Evolutionary conservation across 2,888 invertebrate genomes (phyloP).

Genomic region (Diarsia mendica): DNA sequence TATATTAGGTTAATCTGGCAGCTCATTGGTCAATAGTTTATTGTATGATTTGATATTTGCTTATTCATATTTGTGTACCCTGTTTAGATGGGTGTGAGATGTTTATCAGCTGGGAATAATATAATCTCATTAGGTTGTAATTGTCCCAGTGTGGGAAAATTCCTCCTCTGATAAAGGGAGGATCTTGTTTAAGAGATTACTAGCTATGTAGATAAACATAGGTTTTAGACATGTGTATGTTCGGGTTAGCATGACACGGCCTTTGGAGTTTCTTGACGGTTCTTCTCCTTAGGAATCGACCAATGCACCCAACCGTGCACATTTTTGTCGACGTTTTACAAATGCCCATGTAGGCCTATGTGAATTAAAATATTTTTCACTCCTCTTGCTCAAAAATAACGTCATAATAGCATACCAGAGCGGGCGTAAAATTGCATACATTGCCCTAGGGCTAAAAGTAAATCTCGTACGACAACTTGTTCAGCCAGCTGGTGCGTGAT

Average conservation of each 20-base stretch:
- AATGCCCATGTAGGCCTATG: no score
- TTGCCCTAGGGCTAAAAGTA: no score
- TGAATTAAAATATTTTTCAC: no score
- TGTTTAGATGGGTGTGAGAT: background rate
- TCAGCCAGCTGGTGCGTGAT: no score
- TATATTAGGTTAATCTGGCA: constrained; percentile 44
- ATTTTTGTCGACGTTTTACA: no score
- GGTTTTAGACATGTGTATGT: background rate
- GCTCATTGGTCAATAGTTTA: constrained; percentile 51
- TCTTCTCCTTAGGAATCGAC: no score
- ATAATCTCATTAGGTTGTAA: background rate
- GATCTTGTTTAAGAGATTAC: background rate
- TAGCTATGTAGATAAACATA: background rate
- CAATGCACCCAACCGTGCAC: no score
- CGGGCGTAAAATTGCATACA: no score
- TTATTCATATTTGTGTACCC: constrained; percentile 43
- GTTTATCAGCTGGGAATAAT: background rate
- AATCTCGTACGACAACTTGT: no score
- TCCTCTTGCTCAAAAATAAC: no score
- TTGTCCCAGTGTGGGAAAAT: background rate
- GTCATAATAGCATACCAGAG: no score
- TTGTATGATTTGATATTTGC: constrained; percentile 46
- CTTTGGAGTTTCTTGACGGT: no score
- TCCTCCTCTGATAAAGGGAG: background rate
- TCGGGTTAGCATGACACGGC: background rate